Percentiles rank a stretch among this genome's conserved stretches.
phyloP scores from a whole-genome alignment of 2,888 invertebrate species.

The Latrodectus hesperus region DNA sequence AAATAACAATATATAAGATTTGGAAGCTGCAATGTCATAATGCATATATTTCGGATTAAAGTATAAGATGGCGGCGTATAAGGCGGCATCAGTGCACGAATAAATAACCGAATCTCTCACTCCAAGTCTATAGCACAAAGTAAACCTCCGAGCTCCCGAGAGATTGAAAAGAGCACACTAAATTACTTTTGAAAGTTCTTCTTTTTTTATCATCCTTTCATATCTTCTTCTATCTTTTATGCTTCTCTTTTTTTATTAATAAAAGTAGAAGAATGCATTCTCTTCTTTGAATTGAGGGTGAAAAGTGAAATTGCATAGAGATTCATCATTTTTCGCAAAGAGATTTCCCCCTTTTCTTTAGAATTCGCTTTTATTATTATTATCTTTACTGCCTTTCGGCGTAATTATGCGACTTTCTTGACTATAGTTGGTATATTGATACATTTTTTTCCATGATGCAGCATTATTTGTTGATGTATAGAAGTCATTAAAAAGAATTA shows the following conservation, averaged over 20 bases:
- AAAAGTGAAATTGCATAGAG: constrained; percentile 43
- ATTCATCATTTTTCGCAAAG: constrained; percentile 44
- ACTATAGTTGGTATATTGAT: no score
- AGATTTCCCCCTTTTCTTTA: constrained; percentile 30
- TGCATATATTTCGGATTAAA: constrained; percentile 40
- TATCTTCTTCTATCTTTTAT: constrained; percentile 47
- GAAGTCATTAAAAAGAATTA: no score
- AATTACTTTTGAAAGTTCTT: constrained; percentile 54
- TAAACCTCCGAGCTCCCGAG: constrained; percentile 12
- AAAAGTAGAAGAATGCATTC: constrained; percentile 40
- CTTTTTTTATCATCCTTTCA: constrained; percentile 16
- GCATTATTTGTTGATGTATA: constrained; percentile 4
- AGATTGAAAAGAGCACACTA: constrained; percentile 42
- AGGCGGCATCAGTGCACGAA: constrained; percentile 17
- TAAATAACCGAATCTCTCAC: constrained; percentile 26
- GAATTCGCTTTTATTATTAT: neutral
- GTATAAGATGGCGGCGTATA: constrained; percentile 14
- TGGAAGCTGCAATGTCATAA: constrained; percentile 21
- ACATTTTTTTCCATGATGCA: neutral
- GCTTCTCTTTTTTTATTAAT: constrained; percentile 40
- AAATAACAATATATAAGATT: constrained; percentile 13
- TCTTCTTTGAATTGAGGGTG: constrained; percentile 9
- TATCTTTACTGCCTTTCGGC: neutral
- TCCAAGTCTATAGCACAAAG: neutral
- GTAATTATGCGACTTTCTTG: no score